phyloP scores from a whole-genome alignment of 1,140 invertebrate species.

The Sinonovacula constricta region DNA sequence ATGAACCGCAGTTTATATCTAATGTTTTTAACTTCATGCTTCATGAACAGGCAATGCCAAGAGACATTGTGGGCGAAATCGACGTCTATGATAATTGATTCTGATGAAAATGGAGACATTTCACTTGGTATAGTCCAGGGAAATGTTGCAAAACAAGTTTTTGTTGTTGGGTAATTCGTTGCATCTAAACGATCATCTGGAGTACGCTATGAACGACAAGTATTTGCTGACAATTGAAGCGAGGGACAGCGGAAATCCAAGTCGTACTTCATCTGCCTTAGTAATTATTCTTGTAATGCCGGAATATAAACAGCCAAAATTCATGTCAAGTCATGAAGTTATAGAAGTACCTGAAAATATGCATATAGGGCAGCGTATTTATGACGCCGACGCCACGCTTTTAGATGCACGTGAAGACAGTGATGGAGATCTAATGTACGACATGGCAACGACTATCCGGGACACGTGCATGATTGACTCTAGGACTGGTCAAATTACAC shows the following conservation, averaged over 20 bases:
- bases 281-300: constrained; percentile 35
- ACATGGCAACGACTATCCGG: constrained; percentile 12
- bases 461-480: constrained; percentile 16
- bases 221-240: constrained; percentile 44
- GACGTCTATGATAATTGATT: constrained; percentile 24
- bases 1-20: constrained; percentile 26
- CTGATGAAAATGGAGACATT: constrained; percentile 23
- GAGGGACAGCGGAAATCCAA: constrained; percentile 26
- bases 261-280: constrained; percentile 21
- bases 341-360: constrained; percentile 41
- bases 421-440: constrained; percentile 34
- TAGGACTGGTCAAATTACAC: constrained; percentile 21
- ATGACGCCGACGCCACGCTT: constrained; percentile 42
- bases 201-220: constrained; percentile 24
- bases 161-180: background rate
- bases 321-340: constrained; percentile 14
- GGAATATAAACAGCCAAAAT: constrained; percentile 26
- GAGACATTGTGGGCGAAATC: constrained; percentile 9
- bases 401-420: constrained; percentile 33
- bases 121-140: constrained; percentile 18
- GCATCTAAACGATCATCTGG: constrained; percentile 8
- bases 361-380: constrained; percentile 21
- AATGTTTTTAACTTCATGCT: constrained; percentile 40
- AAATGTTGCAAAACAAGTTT: constrained; percentile 13
- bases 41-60: background rate